Base-by-base conservation (phyloP, 2,888 invertebrate species). In the Diplolepis rosae region DNA sequence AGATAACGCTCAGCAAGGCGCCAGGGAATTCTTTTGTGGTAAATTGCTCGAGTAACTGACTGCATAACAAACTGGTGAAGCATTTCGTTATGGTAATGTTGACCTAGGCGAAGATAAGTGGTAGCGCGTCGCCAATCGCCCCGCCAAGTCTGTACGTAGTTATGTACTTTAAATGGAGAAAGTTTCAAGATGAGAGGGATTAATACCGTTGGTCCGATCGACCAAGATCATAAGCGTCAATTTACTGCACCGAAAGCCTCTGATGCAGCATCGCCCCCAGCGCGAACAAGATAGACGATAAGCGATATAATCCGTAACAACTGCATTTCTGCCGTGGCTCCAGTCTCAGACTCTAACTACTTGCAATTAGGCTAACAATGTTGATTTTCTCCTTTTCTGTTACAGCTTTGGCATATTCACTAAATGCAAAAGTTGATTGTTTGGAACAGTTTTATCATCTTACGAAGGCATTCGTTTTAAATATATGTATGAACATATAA, bases 1-100 rank as follows among this genome's bases (percentile, higher is more conserved):
- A 13, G 27, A 24, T 11, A 51, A 13, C 11, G 24, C 0, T 28
- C 6, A 52, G 30, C 32, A 15, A 30, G 54, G 32, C 32, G 32
- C 22, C 32, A 18, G 7, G 18, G 54, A 56, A 4, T 18, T 56
- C 1, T 32, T 35, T 32, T 4, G 3, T 18, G 13, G 2, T 56
- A 22, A 18, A 18, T 30, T 32, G 18, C 32, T 22, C n/a, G 18
- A 4, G 24, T 39, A 11, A 32, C 13, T n/a, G n/a, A 32, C 22
- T 24, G 24, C n/a, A 39, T 24, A 39, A 61, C 5, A 24, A 61
- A 61, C 56, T 61, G 61, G n/a, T n/a, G 39, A 24, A 13, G 39
- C 39, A 39, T 61, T 61, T 39, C 24, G 61, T 61, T 61, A 61
- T 61, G 61, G 39, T 61, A 61, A 61, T 61, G 61, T 24, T 61